Conservation (phyloP, 2,888 invertebrate species). For the Caenorhabditis plicata region DNA sequence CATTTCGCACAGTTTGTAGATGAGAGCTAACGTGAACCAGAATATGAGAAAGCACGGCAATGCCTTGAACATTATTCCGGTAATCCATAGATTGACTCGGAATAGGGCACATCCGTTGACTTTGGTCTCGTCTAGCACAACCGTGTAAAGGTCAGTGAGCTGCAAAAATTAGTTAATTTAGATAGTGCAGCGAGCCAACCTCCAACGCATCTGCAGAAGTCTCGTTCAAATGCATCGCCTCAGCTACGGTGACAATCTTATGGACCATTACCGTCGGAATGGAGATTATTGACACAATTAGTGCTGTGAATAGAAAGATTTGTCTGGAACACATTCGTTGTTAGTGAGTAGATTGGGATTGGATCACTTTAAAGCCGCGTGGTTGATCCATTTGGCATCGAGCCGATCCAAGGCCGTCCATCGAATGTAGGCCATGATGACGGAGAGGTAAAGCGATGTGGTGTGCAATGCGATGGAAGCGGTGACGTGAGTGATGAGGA, state of each 20-base stretch:
- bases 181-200: background rate
- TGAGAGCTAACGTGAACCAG: conserved; percentile 52
- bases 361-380: conserved; percentile 42
- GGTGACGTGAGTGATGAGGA: conserved; percentile 49
- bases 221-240: conserved; percentile 24
- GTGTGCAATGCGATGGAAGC: conserved; percentile 61
- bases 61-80: conserved; percentile 62
- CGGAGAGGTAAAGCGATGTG: conserved; percentile 59
- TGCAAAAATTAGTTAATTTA: conserved; percentile 5
- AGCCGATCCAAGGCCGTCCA: conserved; percentile 51
- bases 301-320: conserved; percentile 53
- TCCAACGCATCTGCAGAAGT: conserved; percentile 12
- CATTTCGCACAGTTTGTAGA: conserved; percentile 51
- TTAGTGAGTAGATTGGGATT: background rate
- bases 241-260: conserved; percentile 51
- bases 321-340: conserved; percentile 43
- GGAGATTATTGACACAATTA: conserved; percentile 53
- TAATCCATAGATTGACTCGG: conserved; percentile 63
- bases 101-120: conserved; percentile 57
- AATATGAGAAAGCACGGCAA: conserved; percentile 50
- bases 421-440: conserved; percentile 60
- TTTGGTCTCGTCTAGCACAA: conserved; percentile 37
- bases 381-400: conserved; percentile 54
- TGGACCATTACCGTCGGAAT: conserved; percentile 63
- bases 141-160: conserved; percentile 39